Conservation (phyloP, 2,888 invertebrate genomes). For the Encarsia formosa region DNA sequence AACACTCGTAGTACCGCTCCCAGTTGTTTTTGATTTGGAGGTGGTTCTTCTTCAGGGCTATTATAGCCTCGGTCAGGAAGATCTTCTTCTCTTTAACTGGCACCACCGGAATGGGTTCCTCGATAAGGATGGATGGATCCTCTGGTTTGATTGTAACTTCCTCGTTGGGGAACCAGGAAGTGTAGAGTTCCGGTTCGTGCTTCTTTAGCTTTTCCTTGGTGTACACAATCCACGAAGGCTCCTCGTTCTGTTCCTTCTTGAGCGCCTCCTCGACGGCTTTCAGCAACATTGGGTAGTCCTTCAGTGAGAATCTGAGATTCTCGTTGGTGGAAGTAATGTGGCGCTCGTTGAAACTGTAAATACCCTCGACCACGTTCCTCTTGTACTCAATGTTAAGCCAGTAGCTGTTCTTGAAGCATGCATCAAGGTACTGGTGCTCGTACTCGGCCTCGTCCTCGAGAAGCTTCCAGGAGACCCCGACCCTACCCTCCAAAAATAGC, state of each 20-base stretch:
- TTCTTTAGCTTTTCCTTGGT: constrained; percentile 15
- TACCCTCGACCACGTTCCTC: constrained; percentile 23
- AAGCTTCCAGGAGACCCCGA: constrained; percentile 27
- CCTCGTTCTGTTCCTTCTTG: constrained; percentile 6
- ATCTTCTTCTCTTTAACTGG: constrained; percentile 12
- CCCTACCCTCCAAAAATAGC: constrained; percentile 5
- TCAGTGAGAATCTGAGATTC: constrained; percentile 10
- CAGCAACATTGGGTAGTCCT: constrained; percentile 36
- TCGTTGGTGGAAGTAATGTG: constrained; percentile 7
- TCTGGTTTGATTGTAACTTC: background rate
- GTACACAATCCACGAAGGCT: constrained; percentile 6
- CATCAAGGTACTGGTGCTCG: constrained; percentile 35
- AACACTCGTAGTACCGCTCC: constrained; percentile 17
- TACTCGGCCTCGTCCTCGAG: constrained; percentile 33
- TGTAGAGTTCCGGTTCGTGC: constrained; percentile 20
- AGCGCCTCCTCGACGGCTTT: constrained; percentile 12
- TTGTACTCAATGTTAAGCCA: constrained; percentile 20
- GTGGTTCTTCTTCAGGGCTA: constrained; percentile 22
- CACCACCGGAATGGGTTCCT: background rate
- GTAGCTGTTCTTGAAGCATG: constrained; percentile 26
- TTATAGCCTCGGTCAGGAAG: constrained; percentile 21
- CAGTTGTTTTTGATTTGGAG: constrained; percentile 20
- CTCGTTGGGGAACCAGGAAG: constrained; percentile 8
- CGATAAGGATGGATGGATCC: background rate
- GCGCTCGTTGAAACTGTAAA: constrained; percentile 33